A percentile compares a stretch with the other conserved stretches of the same genome.
Evolutionary conservation across 2,888 invertebrate genomes (phyloP).

Genomic region (Magallana nippona): DNA sequence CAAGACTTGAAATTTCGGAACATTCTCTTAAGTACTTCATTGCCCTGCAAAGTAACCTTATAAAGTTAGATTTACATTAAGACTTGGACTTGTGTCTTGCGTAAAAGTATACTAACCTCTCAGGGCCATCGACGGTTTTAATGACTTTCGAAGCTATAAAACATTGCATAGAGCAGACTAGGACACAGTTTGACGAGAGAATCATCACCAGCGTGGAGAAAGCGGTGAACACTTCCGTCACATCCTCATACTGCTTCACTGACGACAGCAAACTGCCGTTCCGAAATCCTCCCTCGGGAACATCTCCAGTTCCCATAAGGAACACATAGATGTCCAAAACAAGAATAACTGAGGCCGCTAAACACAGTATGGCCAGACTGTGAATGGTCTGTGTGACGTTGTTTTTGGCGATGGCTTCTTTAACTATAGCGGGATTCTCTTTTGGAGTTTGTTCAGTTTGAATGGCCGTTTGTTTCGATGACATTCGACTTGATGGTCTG

Average conservation of each 20-base stretch:
- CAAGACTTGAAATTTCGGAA: constrained; percentile 80
- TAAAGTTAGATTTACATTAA: too few relatives aligned
- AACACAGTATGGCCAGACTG: constrained; percentile 90
- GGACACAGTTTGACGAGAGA: constrained; percentile 92
- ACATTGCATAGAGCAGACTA: constrained; percentile 96
- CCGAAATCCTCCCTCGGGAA: constrained; percentile 31
- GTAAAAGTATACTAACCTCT: constrained; percentile 81
- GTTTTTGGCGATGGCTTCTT: constrained; percentile 20
- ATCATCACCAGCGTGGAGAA: constrained; percentile 93
- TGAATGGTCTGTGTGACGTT: constrained; percentile 51
- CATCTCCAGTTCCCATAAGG: constrained; percentile 81
- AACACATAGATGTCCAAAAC: constrained; percentile 87
- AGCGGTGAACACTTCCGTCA: constrained; percentile 94
- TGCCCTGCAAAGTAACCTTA: constrained; percentile 83
- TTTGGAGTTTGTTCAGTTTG: constrained; percentile 58
- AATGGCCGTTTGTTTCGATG: constrained; percentile 58
- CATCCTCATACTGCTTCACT: constrained; percentile 83
- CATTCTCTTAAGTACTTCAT: constrained; percentile 95
- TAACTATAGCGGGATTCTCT: background rate
- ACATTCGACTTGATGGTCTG: constrained; percentile 63
- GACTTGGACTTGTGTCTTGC: too few relatives aligned
- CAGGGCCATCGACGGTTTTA: constrained; percentile 90
- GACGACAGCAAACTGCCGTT: constrained; percentile 55
- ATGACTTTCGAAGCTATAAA: constrained; percentile 95
- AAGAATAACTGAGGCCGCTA: constrained; percentile 91